Conservation (phyloP, 2,888 invertebrate genomes). For the Uropetala carovei region DNA sequence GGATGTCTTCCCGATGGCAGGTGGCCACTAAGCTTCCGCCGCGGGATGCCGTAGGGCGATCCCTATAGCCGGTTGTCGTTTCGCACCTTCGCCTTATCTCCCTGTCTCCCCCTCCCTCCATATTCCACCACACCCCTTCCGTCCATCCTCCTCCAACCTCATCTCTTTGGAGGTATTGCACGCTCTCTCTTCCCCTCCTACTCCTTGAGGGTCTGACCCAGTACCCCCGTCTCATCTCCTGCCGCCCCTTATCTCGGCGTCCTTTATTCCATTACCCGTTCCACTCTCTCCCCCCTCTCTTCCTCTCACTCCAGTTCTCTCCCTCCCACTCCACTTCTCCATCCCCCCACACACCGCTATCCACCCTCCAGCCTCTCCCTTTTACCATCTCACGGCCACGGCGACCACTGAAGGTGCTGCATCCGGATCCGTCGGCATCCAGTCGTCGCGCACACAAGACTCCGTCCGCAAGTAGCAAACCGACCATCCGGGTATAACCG, state of each 20-base stretch:
- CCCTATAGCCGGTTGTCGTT: constrained; percentile 59
- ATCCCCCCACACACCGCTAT: not conserved
- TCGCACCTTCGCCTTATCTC: constrained; percentile 45
- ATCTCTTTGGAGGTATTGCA: constrained; percentile 53
- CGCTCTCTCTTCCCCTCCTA: not conserved
- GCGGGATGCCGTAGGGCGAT: not conserved
- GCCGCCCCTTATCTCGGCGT: not conserved
- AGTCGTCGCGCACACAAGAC: constrained; percentile 35
- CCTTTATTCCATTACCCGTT: not conserved
- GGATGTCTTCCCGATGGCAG: constrained; percentile 58
- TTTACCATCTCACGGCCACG: constrained; percentile 32
- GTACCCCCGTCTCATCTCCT: not conserved
- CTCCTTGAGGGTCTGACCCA: constrained; percentile 45
- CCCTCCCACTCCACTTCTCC: not conserved
- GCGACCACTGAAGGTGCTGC: constrained; percentile 49
- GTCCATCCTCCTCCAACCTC: not conserved
- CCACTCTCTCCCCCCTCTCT: not conserved
- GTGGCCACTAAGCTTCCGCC: constrained; percentile 55
- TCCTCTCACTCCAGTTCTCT: not conserved
- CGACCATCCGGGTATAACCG: not conserved
- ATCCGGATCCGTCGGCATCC: constrained; percentile 5
- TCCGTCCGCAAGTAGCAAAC: constrained; percentile 39
- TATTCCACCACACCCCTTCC: not conserved
- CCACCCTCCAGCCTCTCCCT: not conserved
- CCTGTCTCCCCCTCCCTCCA: not conserved